Base-by-base conservation (phyloP, 2,888 invertebrate species). In the Galerucella pusilla region DNA sequence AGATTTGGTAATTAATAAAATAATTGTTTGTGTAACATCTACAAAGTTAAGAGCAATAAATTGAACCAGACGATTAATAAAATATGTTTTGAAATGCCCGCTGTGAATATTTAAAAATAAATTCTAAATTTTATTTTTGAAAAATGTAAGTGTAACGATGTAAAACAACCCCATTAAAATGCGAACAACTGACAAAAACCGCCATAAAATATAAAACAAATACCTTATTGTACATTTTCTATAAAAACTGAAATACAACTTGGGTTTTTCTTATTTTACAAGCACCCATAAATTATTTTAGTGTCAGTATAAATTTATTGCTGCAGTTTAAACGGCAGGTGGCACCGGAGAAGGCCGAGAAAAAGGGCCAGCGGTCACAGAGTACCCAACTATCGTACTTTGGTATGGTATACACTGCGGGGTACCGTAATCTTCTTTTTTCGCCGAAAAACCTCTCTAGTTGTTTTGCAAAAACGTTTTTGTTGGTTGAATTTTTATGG, bases 231-330 rank as follows among this genome's bases (percentile, higher is more conserved):
- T 67, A 54, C 60, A 60, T 71, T 60, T 67, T 60, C 45, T 61
- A 71, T 74, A 74, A 74, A 69, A 35, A 66, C 35, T 68, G 76
- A 67, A 45, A 49, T 71, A 74, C 71, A 74, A 66, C 71, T 65
- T 71, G 52, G 60, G 16, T 69, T 79, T 78, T 82, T 81, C 82
- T 82, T 84, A 83, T 85, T 71, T 84, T 83, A 84, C 82, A 80
- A 80, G 78, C 80, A 70, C 78, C 81, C 84, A 83, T 85, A 85
- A 85, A 85, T 83, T 83, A 84, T 84, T 85, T 85, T 84, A 84
- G 52, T 71, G 70, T 74, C 74, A 71, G 61, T 74, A 74, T 74
- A 71, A 74, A 74, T 74, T 85, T 85, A 85, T 83, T 79, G 80
- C 80, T 79, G 81, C 79, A 80, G 81, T 82, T 81, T 84, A 83